Conservation (phyloP, 2,113 vertebrate species). For the Epinephelus fuscoguttatus region DNA sequence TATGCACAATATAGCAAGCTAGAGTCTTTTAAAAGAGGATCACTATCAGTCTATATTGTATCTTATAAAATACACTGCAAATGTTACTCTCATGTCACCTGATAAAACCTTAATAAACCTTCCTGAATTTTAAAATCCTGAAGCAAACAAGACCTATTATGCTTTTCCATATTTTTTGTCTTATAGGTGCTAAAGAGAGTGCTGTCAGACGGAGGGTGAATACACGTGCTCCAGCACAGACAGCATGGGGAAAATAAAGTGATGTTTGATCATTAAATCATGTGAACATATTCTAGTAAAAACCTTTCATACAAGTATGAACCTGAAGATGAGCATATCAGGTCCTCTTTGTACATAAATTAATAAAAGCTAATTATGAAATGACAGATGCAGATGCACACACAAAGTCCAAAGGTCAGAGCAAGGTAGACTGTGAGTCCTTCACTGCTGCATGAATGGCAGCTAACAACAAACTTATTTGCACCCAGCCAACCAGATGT, state of each 20-base stretch:
- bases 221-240: no score
- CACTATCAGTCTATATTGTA: neutral
- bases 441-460: constrained; percentile 36
- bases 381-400: neutral
- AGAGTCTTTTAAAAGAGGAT: neutral
- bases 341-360: neutral
- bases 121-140: neutral
- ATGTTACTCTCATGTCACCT: neutral
- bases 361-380: neutral
- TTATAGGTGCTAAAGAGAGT: no score
- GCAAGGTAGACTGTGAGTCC: constrained; percentile 9
- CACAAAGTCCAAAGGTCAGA: neutral
- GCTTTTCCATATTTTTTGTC: no score
- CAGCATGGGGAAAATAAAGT: no score
- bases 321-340: no score
- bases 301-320: no score
- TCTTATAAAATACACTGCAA: neutral
- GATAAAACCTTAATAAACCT: neutral
- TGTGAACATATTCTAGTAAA: no score
- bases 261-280: no score
- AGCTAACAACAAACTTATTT: constrained; percentile 62
- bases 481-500: constrained; percentile 71
- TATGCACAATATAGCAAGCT: neutral
- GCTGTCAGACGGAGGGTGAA: no score
- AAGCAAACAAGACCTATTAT: neutral